phyloP scores from a whole-genome alignment of 2,888 invertebrate species.

The Scrobipalpa costella region DNA sequence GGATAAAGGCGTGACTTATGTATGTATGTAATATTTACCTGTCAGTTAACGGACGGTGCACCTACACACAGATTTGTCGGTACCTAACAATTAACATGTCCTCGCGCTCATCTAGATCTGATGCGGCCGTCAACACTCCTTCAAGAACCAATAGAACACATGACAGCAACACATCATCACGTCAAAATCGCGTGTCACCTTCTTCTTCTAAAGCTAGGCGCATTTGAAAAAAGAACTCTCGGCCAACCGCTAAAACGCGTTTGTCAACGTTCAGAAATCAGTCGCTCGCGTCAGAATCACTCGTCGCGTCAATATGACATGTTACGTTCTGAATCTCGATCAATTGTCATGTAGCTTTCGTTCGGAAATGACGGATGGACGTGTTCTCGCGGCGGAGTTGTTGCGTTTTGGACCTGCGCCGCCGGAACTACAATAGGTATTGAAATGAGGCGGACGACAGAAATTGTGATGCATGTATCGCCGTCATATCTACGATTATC shows the following conservation, averaged over 20 bases:
- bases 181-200: slow-evolving; percentile 61
- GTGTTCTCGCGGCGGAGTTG: slow-evolving; percentile 55
- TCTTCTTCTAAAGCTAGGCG: slow-evolving; percentile 50
- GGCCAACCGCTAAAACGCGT: slow-evolving; percentile 39
- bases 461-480: slow-evolving; percentile 65
- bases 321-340: slow-evolving; percentile 65
- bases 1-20: no score
- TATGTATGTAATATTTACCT: no score
- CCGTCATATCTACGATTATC: slow-evolving; percentile 70
- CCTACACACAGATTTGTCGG: slow-evolving; percentile 27
- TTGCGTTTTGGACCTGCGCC: slow-evolving; percentile 53
- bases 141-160: slow-evolving; percentile 66
- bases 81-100: slow-evolving; percentile 74
- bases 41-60: slow-evolving; percentile 27
- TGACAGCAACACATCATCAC: slow-evolving; percentile 71
- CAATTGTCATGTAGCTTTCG: slow-evolving; percentile 69
- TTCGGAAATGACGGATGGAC: slow-evolving; percentile 69
- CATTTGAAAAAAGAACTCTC: slow-evolving; percentile 55
- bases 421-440: slow-evolving; percentile 66
- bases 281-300: slow-evolving; percentile 63
- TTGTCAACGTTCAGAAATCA: slow-evolving; percentile 65
- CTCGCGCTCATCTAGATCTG: slow-evolving; percentile 66
- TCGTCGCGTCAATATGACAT: slow-evolving; percentile 59
- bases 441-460: slow-evolving; percentile 63
- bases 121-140: slow-evolving; percentile 68